Base-by-base conservation (phyloP, 2,797 vertebrate genomes). In the Peromyscus nudipes region DNA sequence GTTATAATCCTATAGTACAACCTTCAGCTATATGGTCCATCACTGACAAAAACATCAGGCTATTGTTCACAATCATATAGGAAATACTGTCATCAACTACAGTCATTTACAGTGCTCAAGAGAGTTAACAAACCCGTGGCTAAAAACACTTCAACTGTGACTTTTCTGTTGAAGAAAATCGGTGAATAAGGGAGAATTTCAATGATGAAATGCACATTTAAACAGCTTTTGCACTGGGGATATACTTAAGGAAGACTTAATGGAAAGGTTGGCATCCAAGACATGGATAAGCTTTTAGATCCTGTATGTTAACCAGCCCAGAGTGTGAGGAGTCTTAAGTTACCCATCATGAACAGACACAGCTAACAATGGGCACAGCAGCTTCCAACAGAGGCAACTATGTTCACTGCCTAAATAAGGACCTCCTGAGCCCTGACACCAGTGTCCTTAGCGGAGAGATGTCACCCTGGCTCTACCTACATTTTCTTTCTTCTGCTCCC, bases 341-440 rank as follows among this genome's bases (percentile, higher is more conserved):
- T 64, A 87, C 90, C 80, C 97, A 89, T 87, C 92, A 95, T n/a
- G 88, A 96, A 83, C 4, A 90, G 80, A 93, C 43, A 80, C n/a
- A 16, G 52, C 27, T 91, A 85, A 97, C 17, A 6, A 17, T 83
- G 19, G 49, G 23, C 43, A 65, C 52, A 94, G 80, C 14, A 94
- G 92, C 49, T 91, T 94, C 96, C 57, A 96, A 87, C 13, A 76
- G 76, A 95, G 23, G 92, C 88, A 94, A 82, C 79, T 94, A 80
- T 43, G 81, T 81, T 75, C 95, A 87, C 75, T 89, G 37, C 52
- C 94, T 79, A 76, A 93, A 91, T 71, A 29, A 97, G 13, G 57
- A 31, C 77, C 71, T 96, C 29, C 1, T 34, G 82, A 91, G 60
- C 71, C 83, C 95, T 83, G 52, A 91, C 81, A n/a, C 64, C 57